Evolutionary conservation across 2,888 invertebrate genomes (phyloP).

Genomic region (Tachystola acroxantha): DNA sequence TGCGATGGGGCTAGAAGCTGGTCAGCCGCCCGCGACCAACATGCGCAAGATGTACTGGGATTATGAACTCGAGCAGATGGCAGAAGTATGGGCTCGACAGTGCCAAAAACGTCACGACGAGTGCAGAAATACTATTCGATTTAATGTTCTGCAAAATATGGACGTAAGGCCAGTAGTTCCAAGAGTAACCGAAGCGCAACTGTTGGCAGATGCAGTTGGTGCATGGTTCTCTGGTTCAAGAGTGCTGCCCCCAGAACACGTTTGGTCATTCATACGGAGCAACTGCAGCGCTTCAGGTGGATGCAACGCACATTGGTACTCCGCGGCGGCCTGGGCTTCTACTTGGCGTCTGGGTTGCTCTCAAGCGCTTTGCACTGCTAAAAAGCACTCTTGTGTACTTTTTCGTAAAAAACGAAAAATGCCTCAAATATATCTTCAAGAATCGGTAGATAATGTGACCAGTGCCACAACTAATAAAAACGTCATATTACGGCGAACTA

Average conservation of each 20-base stretch:
- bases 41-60: slow-evolving; percentile 77
- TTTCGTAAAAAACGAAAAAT: slow-evolving; percentile 45
- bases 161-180: slow-evolving; percentile 59
- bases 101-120: slow-evolving; percentile 72
- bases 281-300: slow-evolving; percentile 65
- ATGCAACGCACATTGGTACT: slow-evolving; percentile 65
- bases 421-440: slow-evolving; percentile 6
- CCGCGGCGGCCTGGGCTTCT: slow-evolving; percentile 65
- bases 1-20: slow-evolving; percentile 65
- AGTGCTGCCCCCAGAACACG: slow-evolving; percentile 49
- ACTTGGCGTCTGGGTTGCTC: slow-evolving; percentile 69
- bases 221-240: slow-evolving; percentile 68
- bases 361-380: slow-evolving; percentile 59
- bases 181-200: slow-evolving; percentile 60
- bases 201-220: slow-evolving; percentile 62
- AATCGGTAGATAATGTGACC: neutral
- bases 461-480: slow-evolving; percentile 24
- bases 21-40: slow-evolving; percentile 67
- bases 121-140: slow-evolving; percentile 62
- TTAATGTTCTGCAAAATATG: slow-evolving; percentile 66
- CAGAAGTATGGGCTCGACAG: slow-evolving; percentile 68
- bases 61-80: slow-evolving; percentile 63
- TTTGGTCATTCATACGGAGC: slow-evolving; percentile 53
- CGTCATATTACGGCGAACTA: slow-evolving; percentile 45
- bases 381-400: slow-evolving; percentile 46